Evolutionary conservation across 1,140 invertebrate genomes (phyloP).

Genomic region (Bicyclus anynana): DNA sequence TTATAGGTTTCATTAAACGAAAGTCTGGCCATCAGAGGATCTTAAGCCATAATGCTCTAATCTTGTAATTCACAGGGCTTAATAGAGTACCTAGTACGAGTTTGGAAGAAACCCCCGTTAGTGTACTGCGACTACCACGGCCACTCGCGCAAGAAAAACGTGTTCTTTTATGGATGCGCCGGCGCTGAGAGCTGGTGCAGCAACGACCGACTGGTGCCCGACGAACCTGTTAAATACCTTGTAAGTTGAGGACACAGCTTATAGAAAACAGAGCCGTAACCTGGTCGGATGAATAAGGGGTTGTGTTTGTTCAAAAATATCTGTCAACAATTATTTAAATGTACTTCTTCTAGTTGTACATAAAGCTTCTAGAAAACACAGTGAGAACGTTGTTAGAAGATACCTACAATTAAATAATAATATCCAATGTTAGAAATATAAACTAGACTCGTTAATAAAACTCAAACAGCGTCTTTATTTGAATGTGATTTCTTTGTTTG

Average conservation of each 20-base stretch:
- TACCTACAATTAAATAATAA: too few relatives aligned
- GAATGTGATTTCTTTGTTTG: too few relatives aligned
- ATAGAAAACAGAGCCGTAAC: not conserved
- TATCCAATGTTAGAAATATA: too few relatives aligned
- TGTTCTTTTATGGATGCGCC: constrained; percentile 93
- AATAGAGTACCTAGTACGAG: constrained; percentile 80
- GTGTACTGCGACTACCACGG: constrained; percentile 95
- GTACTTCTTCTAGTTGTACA: too few relatives aligned
- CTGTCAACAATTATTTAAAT: too few relatives aligned
- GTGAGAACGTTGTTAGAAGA: too few relatives aligned
- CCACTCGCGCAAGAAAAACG: constrained; percentile 92
- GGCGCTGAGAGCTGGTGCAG: constrained; percentile 81
- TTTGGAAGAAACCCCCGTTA: constrained; percentile 80
- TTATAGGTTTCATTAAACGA: too few relatives aligned
- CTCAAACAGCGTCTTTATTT: too few relatives aligned
- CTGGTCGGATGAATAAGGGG: not conserved
- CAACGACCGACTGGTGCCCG: constrained; percentile 75
- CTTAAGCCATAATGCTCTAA: not conserved
- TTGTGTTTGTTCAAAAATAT: too few relatives aligned
- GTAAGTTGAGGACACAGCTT: constrained; percentile 58
- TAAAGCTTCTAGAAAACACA: too few relatives aligned
- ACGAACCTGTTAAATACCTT: constrained; percentile 80
- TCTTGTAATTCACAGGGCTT: constrained; percentile 66
- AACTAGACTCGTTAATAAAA: too few relatives aligned
- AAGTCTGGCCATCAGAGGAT: too few relatives aligned